Percentiles rank a stretch among this genome's conserved stretches.
phyloP scores from a whole-genome alignment of 2,888 invertebrate genomes.

The Ennomos fuscantarius region DNA sequence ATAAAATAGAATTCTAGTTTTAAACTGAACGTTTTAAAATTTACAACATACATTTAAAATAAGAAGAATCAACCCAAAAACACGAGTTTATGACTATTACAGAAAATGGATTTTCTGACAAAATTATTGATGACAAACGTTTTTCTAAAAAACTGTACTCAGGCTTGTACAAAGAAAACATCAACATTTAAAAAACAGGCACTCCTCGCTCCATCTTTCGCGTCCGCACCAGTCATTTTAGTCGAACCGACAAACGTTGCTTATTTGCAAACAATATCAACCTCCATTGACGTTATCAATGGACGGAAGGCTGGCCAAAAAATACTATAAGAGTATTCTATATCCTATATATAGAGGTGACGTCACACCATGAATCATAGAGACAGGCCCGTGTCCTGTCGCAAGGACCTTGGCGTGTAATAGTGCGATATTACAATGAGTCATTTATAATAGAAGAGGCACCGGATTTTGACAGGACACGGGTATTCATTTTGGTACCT shows the following conservation, averaged over 20 bases:
- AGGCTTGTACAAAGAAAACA: background rate
- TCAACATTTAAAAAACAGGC: background rate
- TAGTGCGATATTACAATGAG: slow-evolving; percentile 46
- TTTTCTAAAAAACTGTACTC: too few relatives aligned
- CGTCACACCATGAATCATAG: slow-evolving; percentile 53
- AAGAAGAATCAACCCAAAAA: too few relatives aligned
- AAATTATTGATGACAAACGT: too few relatives aligned
- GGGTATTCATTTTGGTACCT: background rate
- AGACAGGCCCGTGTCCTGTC: slow-evolving; percentile 51
- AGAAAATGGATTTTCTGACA: too few relatives aligned
- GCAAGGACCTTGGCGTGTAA: slow-evolving; percentile 50
- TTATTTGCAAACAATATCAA: slow-evolving; percentile 68
- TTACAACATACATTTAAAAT: too few relatives aligned
- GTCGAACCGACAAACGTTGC: slow-evolving; percentile 28
- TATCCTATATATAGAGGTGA: slow-evolving; percentile 48
- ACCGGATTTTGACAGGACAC: slow-evolving; percentile 32
- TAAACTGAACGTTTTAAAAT: too few relatives aligned
- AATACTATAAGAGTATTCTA: slow-evolving; percentile 53
- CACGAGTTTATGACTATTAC: too few relatives aligned
- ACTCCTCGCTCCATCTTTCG: background rate
- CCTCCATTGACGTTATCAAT: slow-evolving; percentile 62
- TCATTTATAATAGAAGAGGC: slow-evolving; percentile 39
- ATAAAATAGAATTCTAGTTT: too few relatives aligned
- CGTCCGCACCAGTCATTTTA: slow-evolving; percentile 18
- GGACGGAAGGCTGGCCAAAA: slow-evolving; percentile 71